These are phyloP conservation scores for Parapsyche elsis DNA, from an alignment of 1,140 invertebrate species.

Conservation along the genomic window DNA sequence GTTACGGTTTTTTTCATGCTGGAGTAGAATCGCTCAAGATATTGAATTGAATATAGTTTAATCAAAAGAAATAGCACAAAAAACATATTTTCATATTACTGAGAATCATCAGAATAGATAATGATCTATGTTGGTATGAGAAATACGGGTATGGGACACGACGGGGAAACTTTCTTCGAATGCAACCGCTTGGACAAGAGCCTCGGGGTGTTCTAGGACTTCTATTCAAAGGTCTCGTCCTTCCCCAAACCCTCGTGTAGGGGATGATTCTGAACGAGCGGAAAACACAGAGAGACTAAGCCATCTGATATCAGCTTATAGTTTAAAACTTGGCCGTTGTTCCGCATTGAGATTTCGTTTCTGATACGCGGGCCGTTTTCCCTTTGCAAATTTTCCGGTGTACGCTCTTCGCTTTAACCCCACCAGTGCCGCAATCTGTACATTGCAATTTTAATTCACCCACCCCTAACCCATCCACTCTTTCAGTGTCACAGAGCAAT, in stretches of 20 bases:
- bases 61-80: background rate
- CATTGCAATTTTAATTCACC: background rate
- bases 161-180: background rate
- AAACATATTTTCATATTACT: background rate
- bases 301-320: slow-evolving; percentile 5
- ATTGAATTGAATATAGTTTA: background rate
- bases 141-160: background rate
- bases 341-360: background rate
- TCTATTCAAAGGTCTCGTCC: no score
- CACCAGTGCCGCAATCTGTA: background rate
- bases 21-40: no score
- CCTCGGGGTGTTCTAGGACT: background rate
- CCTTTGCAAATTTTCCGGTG: background rate
- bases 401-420: background rate
- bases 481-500: no score
- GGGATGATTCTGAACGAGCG: background rate
- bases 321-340: slow-evolving; percentile 30
- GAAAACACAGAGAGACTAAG: background rate
- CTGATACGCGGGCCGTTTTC: background rate
- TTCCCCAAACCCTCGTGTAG: no score
- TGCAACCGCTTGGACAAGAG: slow-evolving; percentile 2
- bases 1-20: no score
- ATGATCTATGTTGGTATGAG: background rate
- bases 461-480: background rate
- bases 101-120: background rate